Evolutionary conservation across 2,113 vertebrate species (phyloP).

Genomic region (Alectura lathami): DNA sequence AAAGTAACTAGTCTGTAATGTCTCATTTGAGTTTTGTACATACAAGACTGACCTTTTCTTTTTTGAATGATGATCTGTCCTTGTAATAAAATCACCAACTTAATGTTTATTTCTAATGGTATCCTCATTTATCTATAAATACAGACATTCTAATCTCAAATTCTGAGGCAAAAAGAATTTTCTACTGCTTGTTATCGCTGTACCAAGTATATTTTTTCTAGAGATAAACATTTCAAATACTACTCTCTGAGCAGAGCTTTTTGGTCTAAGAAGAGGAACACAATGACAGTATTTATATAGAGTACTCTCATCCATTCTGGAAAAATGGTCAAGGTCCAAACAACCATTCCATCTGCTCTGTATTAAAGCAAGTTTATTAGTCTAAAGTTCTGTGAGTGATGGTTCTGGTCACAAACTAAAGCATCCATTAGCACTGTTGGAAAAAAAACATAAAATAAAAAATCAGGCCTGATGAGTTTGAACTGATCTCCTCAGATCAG

Average conservation of each 20-base stretch:
- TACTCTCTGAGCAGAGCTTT: background rate
- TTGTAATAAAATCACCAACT: background rate
- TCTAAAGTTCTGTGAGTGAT: background rate
- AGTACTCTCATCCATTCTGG: background rate
- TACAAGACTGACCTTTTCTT: background rate
- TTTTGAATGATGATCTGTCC: background rate
- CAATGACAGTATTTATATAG: background rate
- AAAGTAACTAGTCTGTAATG: background rate
- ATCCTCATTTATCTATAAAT: constrained; percentile 13
- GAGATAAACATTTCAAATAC: constrained; percentile 30
- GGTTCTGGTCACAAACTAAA: constrained; percentile 2
- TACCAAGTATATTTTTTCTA: background rate
- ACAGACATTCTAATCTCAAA: constrained; percentile 17
- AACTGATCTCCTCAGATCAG: constrained; percentile 8
- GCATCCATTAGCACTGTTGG: constrained; percentile 19
- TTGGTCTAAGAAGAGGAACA: background rate
- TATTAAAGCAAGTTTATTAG: constrained; percentile 27
- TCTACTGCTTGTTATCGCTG: constrained; percentile 13
- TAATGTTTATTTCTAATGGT: constrained; percentile 12
- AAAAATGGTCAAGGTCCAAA: constrained; percentile 1
- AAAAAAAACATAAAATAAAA: background rate
- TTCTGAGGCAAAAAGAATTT: constrained; percentile 7
- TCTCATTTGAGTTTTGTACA: background rate
- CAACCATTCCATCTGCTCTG: background rate
- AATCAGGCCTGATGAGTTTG: constrained; percentile 11